A percentile compares a stretch with the other conserved stretches of the same genome.
These are phyloP conservation scores for Zygaena filipendulae DNA, from an alignment of 2,888 invertebrate genomes.

Conservation along the genomic window DNA sequence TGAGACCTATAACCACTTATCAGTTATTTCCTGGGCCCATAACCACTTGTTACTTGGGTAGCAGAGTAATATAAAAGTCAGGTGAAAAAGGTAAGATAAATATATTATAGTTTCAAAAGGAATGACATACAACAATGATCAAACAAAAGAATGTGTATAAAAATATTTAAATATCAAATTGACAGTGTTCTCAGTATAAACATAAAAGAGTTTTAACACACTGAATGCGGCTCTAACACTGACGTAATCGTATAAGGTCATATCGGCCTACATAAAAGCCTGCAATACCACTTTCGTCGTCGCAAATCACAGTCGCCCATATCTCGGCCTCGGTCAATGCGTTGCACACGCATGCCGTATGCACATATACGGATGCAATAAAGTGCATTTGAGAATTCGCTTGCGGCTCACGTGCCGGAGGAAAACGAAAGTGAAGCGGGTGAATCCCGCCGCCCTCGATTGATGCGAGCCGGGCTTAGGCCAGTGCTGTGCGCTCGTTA, in stretches of 20 bases:
- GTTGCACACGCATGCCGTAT: constrained; percentile 62
- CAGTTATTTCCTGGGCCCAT: too few relatives aligned
- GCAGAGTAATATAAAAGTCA: too few relatives aligned
- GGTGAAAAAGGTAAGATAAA: too few relatives aligned
- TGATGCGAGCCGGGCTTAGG: constrained; percentile 51
- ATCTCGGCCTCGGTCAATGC: constrained; percentile 66
- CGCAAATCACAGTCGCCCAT: constrained; percentile 60
- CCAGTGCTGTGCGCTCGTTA: constrained; percentile 47
- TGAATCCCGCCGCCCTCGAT: constrained; percentile 57
- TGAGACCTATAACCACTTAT: too few relatives aligned
- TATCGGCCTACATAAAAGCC: constrained; percentile 63
- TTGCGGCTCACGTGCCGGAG: constrained; percentile 54
- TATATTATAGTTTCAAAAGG: too few relatives aligned
- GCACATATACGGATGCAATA: constrained; percentile 63
- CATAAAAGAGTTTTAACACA: too few relatives aligned
- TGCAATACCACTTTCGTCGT: constrained; percentile 67
- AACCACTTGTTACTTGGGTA: too few relatives aligned
- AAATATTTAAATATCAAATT: too few relatives aligned
- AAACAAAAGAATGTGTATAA: too few relatives aligned
- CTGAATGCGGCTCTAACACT: too few relatives aligned
- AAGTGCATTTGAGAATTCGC: constrained; percentile 61
- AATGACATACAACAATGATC: too few relatives aligned
- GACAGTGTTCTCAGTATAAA: too few relatives aligned
- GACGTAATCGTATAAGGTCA: constrained; percentile 43
- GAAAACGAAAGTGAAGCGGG: constrained; percentile 64